Evolutionary conservation across 2,797 vertebrate genomes (phyloP), one percentile per base, ranked within the genome.

Genomic region (Periophthalmus magnuspinnatus): DNA sequence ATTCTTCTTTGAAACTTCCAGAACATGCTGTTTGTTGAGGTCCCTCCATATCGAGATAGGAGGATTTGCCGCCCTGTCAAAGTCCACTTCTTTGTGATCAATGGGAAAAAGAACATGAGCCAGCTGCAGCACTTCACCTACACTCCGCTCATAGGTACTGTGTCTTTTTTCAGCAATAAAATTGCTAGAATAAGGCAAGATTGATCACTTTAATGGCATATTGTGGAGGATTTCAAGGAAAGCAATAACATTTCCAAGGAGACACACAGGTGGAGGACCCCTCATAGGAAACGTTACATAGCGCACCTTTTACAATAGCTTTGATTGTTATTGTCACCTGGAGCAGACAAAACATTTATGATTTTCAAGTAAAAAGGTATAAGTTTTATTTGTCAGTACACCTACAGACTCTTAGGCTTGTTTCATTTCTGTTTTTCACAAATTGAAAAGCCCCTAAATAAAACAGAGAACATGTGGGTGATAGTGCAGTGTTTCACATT

Each of bases 121-220:
- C 97, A 97, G 68, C 94, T 95, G 33, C 97, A 98, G 84, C 95
- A 96, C 81, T 98, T 99, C 90, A 94, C 93, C 80, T 98, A 95
- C 72, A 95, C 95, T 34, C 97, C 96, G 90, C 36, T 82, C 59
- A 86, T 72, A 80, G 90, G 92, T 91, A 68, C 22, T 13, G 21
- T 52, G 33, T 32, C 3, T 16, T 45, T 14, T 14, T 45, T 16
- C 28, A 45, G 3, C 13, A 14, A 13, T 41, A 13, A 41, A 14
- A 45, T 45, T 45, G 14, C 45, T 45, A 45, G 41, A 45, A 14
- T 45, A 45, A 28, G 28, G 28, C 28, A 28, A 28, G 28, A 4
- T 45, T 14, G 0, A 1, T 45, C 41, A 45, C 41, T 14, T 45
- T 45, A 45, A 14, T 28, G 28, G 28, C 28, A 28, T 28, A 28